phyloP scores from a whole-genome alignment of 2,888 invertebrate species.

The Isoperla grammatica region DNA sequence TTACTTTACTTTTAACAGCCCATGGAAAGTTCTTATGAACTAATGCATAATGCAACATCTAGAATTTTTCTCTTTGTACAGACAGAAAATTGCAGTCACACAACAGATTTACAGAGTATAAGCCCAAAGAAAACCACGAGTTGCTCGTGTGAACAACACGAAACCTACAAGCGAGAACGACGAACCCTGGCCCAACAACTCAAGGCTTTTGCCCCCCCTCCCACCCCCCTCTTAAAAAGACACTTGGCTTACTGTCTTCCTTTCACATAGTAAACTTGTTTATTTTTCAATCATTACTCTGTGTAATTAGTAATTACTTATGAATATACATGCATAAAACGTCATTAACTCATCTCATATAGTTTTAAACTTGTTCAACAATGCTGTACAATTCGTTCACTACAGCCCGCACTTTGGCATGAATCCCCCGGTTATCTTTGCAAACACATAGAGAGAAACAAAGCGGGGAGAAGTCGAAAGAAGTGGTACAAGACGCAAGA shows the following conservation, averaged over 20 bases:
- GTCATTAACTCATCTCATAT: constrained; percentile 5
- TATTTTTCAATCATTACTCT: constrained; percentile 31
- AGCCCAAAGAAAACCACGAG: constrained; percentile 13
- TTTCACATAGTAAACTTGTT: constrained; percentile 28
- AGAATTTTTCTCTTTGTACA: constrained; percentile 33
- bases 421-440: too few species aligned
- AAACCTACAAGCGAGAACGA: constrained; percentile 30
- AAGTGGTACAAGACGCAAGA: constrained; percentile 1
- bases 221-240: constrained; percentile 30
- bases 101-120: constrained; percentile 34
- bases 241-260: constrained; percentile 30
- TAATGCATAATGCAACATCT: constrained; percentile 39
- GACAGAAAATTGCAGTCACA: constrained; percentile 34
- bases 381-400: neutral
- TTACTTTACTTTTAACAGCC: constrained; percentile 35
- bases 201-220: constrained; percentile 27
- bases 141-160: constrained; percentile 29
- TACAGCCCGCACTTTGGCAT: too few species aligned
- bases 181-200: constrained; percentile 30
- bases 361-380: neutral
- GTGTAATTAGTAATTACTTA: constrained; percentile 3
- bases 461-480: constrained; percentile 14
- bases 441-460: constrained; percentile 1
- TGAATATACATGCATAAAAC: constrained; percentile 24
- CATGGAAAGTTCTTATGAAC: constrained; percentile 36